Base-by-base conservation (phyloP, 2,113 vertebrate genomes). In the Isichthys henryi region DNA sequence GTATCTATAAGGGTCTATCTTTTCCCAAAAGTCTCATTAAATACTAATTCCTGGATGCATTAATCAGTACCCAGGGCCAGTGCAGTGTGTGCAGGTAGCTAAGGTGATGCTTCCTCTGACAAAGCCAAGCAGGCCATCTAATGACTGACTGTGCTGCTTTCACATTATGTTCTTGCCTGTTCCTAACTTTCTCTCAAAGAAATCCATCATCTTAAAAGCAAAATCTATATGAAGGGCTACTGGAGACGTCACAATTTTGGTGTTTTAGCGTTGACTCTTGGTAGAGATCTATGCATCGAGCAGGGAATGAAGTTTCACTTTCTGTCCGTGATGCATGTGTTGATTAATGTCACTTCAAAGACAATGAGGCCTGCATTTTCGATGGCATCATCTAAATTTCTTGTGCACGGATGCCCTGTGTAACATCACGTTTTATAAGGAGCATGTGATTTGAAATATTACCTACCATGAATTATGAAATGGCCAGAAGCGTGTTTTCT, bases 31-130 rank as follows among this genome's bases (percentile, higher is more conserved):
- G 86, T 5, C 83, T 70, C n/a, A n/a, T 9, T 86, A 77, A 86
- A 66, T 86, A 13, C 56, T 48, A 31, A 43, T 87, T 88, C 56
- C 56, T 56, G 53, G 86, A 88, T 85, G 74, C 89, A 83, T 66
- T 87, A 91, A 88, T 53, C 45, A 91, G 82, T 80, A 46, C 88
- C 89, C 39, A 10, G 86, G 90, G 77, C n/a, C 4, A 46, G 39
- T 53, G 66, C 45, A 31, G 52, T 49, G 3, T 31, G 48, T 9
- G 2, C 66, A 49, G 27, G 58, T 39, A 4, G 43, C 52, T 27
- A 45, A 56, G 11, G 8, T 21, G 31, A 1, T 48, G 15, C 6
- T 19, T 9, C 52, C 50, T 10, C 83, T 56, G 31, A 1, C 52
- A 87, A 31, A 39, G 2, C 3, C 35, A 39, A 17, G 7, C 5